Conservation (phyloP, 2,113 vertebrate genomes). For the Ictalurus punctatus region DNA sequence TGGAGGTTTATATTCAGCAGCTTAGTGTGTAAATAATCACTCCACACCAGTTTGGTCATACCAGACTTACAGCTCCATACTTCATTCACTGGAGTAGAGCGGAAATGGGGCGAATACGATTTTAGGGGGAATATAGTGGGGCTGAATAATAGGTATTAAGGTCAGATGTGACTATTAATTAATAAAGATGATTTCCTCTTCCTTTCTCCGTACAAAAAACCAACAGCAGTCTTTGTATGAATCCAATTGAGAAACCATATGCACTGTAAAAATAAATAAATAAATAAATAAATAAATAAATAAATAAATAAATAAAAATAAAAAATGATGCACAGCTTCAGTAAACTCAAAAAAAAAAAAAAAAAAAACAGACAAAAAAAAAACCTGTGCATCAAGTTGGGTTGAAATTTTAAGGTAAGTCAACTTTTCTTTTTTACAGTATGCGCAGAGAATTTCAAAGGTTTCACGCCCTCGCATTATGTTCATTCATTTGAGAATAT, state of each 20-base stretch:
- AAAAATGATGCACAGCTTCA: no score
- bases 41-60: neutral
- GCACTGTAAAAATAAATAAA: neutral
- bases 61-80: neutral
- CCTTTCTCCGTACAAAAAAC: neutral
- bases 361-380: no score
- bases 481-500: neutral
- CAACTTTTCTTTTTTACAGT: no score
- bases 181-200: neutral
- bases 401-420: no score
- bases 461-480: neutral
- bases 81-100: neutral
- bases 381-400: no score
- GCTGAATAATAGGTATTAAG: neutral
- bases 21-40: neutral
- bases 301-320: no score
- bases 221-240: neutral
- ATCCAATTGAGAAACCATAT: neutral
- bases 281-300: no score
- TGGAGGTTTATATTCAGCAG: neutral
- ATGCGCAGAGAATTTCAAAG: neutral
- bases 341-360: no score
- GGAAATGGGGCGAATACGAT: neutral
- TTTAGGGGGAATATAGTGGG: neutral
- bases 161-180: neutral